Evolutionary conservation across 2,888 invertebrate genomes (phyloP), one percentile per base, ranked within the genome.

Genomic region (Phengaris alcon): DNA sequence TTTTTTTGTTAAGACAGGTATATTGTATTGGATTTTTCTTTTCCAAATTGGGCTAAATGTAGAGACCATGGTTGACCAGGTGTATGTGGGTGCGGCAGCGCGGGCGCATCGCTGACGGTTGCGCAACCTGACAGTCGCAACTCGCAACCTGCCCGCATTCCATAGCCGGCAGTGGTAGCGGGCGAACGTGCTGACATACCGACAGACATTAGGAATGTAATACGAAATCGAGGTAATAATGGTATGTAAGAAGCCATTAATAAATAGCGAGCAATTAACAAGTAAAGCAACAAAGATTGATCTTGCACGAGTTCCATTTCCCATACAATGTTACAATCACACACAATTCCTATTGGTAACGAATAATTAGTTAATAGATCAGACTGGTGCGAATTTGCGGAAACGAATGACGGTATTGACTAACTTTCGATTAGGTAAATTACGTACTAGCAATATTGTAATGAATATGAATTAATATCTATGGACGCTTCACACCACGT

Each of bases 101-200:
- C 64, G 64, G 64, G 35, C 64, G 64, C 64, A 64, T 64, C 59
- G 59, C 59, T 35, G 13, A n/a, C n/a, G 64, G 44, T 64, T 64
- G 64, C 64, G 64, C 35, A 35, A 64, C 64, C 52, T 44, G 64
- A 64, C 64, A 64, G 64, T 52, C 52, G 12, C 52, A 52, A 52
- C 52, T n/a, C 35, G 35, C 35, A 35, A 35, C 35, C 22, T 22
- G 22, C 22, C 22, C 69, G 69, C 72, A 35, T 68, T 59, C 52
- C 51, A 44, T 44, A 48, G 15, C 6, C 64, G 13, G 35, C 64
- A 64, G 2, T 13, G 35, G 35, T 35, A 5, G 35, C 12, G 12
- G 35, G 35, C 64, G 64, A 35, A 64, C 35, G 64, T 7, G 12
- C 64, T 2, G 8, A 22, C 48, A 52, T 52, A 52, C 52, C 52